Base-by-base conservation (phyloP, 1,140 invertebrate genomes). In the Eciton burchellii region DNA sequence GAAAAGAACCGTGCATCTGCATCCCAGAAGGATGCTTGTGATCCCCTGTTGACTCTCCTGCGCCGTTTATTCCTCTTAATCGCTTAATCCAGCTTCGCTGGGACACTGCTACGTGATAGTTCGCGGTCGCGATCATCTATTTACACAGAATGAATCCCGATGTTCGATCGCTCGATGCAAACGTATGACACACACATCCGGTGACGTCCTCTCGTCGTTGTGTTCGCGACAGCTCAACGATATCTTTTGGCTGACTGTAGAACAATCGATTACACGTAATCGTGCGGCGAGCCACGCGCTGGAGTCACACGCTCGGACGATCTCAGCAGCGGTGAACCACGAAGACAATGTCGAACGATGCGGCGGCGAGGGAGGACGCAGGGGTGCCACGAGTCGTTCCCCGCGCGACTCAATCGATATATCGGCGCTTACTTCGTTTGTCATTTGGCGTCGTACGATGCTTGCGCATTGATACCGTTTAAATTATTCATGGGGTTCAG, bases 401-500 rank as follows among this genome's bases (percentile, higher is more conserved):
- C 8, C 35, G 57, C 49, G 57, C 59, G 81, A 47, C 43, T 77
- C 65, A 73, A 81, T 89, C 65, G 82, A 82, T 59, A 68, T 65
- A 87, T 89, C 76, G 83, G 60, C 41, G 70, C 72, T 92, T 93
- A 94, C 89, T 94, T 94, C 63, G 92, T 85, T 83, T 93, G 93
- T 94, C 93, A 94, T 94, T 94, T 94, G 56, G 92, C 72, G 63
- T 94, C 93, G 91, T 93, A 94, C 79, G 88, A 89, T 85, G 91
- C 86, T 89, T 91, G 91, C 49, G 92, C 90, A 88, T 92, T 93
- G 90, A 93, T 93, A 77, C 92, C 93, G 86, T 93, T 93, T 88
- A 93, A 92, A 93, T 93, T 93, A 90, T 93, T 93, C 92, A 93
- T 93, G 56, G 91, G 90, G 88, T 92, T 93, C 52, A 93, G 88